Evolutionary conservation across 37 sponge, comb jelly and placozoan species (phyloP).

Genomic region (Corticium candelabrum): DNA sequence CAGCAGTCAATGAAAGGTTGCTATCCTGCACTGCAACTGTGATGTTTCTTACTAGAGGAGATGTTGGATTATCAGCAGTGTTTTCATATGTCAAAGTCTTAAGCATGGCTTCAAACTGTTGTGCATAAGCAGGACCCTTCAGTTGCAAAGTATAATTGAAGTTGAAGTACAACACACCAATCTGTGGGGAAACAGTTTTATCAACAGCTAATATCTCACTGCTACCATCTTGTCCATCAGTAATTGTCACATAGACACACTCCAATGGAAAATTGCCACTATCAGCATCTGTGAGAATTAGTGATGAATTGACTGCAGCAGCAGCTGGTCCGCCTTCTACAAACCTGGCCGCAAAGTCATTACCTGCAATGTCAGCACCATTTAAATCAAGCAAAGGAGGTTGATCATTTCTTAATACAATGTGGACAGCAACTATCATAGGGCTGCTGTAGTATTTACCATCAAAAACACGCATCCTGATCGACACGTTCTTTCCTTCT

Average conservation of each 20-base stretch:
- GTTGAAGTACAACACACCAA: background rate
- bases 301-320: background rate
- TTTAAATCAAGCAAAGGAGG: background rate
- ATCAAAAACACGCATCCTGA: background rate
- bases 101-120: background rate
- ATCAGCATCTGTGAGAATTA: background rate
- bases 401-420: background rate
- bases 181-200: background rate
- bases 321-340: background rate
- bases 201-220: background rate
- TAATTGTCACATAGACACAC: background rate
- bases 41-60: background rate
- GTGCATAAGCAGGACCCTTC: background rate
- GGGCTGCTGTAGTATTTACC: background rate
- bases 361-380: background rate
- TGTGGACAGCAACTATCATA: background rate
- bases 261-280: background rate
- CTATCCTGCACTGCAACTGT: background rate
- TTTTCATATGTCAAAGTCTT: background rate
- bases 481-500: background rate
- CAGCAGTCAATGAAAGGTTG: background rate
- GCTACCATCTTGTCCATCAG: background rate
- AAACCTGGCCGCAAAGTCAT: background rate
- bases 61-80: background rate
- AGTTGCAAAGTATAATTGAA: background rate